Conservation (phyloP, 1,140 invertebrate species). For the Sinonovacula constricta region DNA sequence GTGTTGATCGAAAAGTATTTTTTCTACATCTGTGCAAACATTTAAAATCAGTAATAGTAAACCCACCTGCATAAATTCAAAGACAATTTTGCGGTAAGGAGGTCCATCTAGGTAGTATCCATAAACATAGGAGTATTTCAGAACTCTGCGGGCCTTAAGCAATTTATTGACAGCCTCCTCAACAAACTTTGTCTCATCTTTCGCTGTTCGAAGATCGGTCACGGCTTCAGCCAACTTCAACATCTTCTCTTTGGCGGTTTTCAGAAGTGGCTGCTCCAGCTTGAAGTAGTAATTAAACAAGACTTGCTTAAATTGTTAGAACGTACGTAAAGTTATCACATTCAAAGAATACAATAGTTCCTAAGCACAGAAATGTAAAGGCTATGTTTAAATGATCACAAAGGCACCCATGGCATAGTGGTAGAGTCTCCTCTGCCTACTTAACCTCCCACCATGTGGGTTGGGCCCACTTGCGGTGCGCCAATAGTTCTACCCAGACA, state of each 20-base stretch:
- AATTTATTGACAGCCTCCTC: constrained; percentile 84
- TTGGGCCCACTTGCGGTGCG: too few species aligned
- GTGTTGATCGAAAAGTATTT: too few species aligned
- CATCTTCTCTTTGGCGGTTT: constrained; percentile 84
- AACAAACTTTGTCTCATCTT: constrained; percentile 81
- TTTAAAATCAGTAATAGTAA: neutral
- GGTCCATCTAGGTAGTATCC: constrained; percentile 85
- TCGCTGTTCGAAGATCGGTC: constrained; percentile 73
- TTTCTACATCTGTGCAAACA: neutral
- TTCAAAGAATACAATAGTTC: too few species aligned
- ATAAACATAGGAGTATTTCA: constrained; percentile 86
- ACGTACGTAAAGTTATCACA: too few species aligned
- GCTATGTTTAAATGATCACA: too few species aligned
- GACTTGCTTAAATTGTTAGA: too few species aligned
- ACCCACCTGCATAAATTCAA: constrained; percentile 86
- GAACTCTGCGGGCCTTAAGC: constrained; percentile 83
- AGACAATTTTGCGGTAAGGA: constrained; percentile 85
- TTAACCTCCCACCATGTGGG: too few species aligned
- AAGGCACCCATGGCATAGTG: too few species aligned
- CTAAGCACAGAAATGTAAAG: too few species aligned
- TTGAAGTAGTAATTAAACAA: too few species aligned
- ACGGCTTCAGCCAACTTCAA: constrained; percentile 81
- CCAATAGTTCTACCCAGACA: too few species aligned
- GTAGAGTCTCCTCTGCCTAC: too few species aligned
- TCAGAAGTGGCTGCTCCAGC: constrained; percentile 83